Conservation (phyloP, 2,888 invertebrate genomes). For the Morpho deidamia region DNA sequence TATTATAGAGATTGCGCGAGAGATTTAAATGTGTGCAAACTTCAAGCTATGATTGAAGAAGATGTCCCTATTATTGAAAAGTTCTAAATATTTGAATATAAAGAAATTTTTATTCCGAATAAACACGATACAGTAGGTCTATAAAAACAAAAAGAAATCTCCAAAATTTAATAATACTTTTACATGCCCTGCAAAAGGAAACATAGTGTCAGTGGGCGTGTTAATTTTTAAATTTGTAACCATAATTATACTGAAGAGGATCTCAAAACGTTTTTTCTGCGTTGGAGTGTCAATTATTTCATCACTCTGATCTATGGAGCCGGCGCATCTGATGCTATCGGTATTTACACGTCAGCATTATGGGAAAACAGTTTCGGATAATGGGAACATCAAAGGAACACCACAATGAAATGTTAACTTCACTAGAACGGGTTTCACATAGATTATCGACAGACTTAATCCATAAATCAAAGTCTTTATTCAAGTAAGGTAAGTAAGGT, state of each 20-base stretch:
- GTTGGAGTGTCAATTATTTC: slow-evolving; percentile 65
- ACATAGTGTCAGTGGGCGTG: slow-evolving; percentile 29
- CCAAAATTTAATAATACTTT: background rate
- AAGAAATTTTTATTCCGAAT: no score
- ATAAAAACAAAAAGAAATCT: background rate
- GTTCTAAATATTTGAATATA: no score
- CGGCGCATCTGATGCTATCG: slow-evolving; percentile 33
- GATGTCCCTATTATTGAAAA: no score
- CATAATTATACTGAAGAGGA: slow-evolving; percentile 33
- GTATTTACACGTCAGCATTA: slow-evolving; percentile 48
- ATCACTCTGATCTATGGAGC: slow-evolving; percentile 47
- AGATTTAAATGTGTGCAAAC: no score
- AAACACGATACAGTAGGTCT: no score
- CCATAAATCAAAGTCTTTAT: no score
- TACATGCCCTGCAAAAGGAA: slow-evolving; percentile 10
- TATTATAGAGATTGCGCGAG: no score
- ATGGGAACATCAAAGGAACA: background rate
- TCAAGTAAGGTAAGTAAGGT: no score
- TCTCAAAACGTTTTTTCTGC: slow-evolving; percentile 40
- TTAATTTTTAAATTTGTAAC: slow-evolving; percentile 32
- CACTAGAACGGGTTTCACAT: no score
- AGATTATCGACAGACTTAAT: no score
- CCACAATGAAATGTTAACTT: background rate
- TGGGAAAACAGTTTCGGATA: slow-evolving; percentile 29
- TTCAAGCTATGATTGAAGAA: no score